Evolutionary conservation across 2,888 invertebrate genomes (phyloP).

Genomic region (Epirrhoe alternata): DNA sequence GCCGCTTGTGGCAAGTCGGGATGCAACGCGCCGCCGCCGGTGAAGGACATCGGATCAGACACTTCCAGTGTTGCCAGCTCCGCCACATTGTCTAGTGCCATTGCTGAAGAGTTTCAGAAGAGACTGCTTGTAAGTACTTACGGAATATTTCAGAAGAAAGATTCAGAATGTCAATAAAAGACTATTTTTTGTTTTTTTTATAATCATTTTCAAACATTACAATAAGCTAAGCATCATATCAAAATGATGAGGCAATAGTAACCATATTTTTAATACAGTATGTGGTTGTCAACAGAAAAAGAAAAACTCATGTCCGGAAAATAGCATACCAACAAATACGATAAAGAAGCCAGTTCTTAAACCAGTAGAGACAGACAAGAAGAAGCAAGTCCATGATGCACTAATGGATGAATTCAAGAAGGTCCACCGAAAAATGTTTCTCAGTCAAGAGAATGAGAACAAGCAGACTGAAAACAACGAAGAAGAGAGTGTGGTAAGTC

Average conservation of each 20-base stretch:
- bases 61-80: slow-evolving; percentile 71
- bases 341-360: slow-evolving; percentile 69
- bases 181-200: no score
- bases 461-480: slow-evolving; percentile 29
- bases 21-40: slow-evolving; percentile 66
- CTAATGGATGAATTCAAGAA: slow-evolving; percentile 96
- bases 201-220: no score
- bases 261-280: neutral
- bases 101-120: slow-evolving; percentile 79
- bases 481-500: slow-evolving; percentile 40
- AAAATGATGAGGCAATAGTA: no score
- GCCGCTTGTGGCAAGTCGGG: slow-evolving; percentile 65
- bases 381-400: slow-evolving; percentile 88
- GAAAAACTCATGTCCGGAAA: slow-evolving; percentile 60
- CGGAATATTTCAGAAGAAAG: neutral
- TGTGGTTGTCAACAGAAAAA: slow-evolving; percentile 60
- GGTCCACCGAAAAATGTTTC: slow-evolving; percentile 95
- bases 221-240: no score
- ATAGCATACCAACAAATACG: slow-evolving; percentile 51
- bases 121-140: slow-evolving; percentile 67
- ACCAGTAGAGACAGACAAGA: slow-evolving; percentile 86
- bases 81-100: slow-evolving; percentile 78
- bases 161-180: no score
- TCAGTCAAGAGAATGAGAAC: slow-evolving; percentile 65
- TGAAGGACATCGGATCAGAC: slow-evolving; percentile 63